Evolutionary conservation across 2,888 invertebrate genomes (phyloP), one percentile per base, ranked within the genome.

Genomic region (Protodeltote pygarga): DNA sequence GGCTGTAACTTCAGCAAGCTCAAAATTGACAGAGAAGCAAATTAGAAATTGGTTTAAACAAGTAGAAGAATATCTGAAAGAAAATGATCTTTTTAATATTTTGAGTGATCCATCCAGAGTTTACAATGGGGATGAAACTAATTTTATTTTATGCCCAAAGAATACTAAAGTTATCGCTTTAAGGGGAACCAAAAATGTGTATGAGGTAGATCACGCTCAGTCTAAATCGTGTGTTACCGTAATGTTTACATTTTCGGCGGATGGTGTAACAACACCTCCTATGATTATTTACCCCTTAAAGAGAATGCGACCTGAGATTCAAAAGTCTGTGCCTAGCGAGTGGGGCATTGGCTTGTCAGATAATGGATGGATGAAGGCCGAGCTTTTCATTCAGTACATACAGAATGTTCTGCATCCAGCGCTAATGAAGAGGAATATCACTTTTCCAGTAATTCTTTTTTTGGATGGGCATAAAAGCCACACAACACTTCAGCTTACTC

Each of bases 251-350:
- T 48, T 48, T 40, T 15, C 31, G n/a, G 62, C 65, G 6, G 41
- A 53, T 38, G 55, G 65, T 37, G 48, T 11, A 31, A 44, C 35
- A 20, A 51, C 58, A 44, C 54, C 62, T 19, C 65, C 62, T 13
- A 67, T 45, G 71, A 68, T 49, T 66, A 73, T 65, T 42, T 67
- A 10, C 53, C 73, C 42, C 11, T 55, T 32, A 54, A 73, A 60
- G 27, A 45, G 53, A 41, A 48, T 61, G 48, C 49, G 42, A 50
- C 24, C 44, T 10, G 55, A 63, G 8, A 47, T 58, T 47, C 35
- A 15, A 35, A 31, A 27, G 15, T 41, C 49, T 27, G 55, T 62
- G 24, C 61, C 61, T 33, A 31, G 15, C 5, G 48, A 61, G 10
- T 62, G 57, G 63, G 66, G 63, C 16, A 62, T 64, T 39, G 63